These are phyloP conservation scores for Bombylius discolor DNA, from an alignment of 2,888 invertebrate species.

Conservation along the genomic window DNA sequence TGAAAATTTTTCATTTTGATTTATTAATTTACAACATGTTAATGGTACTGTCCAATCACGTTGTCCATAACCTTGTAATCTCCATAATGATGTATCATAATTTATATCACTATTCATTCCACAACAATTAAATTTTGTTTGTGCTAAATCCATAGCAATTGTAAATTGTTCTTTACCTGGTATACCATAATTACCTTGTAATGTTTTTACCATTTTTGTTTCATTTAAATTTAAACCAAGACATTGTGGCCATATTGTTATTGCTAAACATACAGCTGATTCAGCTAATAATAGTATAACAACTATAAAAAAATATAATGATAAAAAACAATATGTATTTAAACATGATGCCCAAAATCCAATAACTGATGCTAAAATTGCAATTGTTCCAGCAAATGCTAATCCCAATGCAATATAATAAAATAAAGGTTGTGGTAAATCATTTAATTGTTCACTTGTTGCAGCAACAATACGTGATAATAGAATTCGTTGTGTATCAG, in stretches of 20 bases:
- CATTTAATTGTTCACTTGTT: constrained; percentile 38
- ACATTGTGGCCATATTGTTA: constrained; percentile 65
- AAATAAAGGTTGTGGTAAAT: constrained; percentile 57
- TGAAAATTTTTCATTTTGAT: constrained; percentile 41
- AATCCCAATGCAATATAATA: constrained; percentile 62
- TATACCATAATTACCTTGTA: constrained; percentile 65
- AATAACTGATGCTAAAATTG: constrained; percentile 54
- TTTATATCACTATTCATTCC: constrained; percentile 65
- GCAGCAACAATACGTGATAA: constrained; percentile 57
- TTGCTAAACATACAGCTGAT: constrained; percentile 55
- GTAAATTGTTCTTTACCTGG: constrained; percentile 59
- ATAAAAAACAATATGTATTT: constrained; percentile 59
- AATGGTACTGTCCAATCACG: constrained; percentile 54
- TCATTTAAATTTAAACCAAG: constrained; percentile 56
- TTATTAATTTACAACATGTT: constrained; percentile 55
- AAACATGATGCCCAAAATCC: constrained; percentile 74
- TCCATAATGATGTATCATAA: constrained; percentile 71
- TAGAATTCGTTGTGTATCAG: constrained; percentile 56
- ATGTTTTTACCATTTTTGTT: constrained; percentile 52
- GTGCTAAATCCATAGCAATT: constrained; percentile 66
- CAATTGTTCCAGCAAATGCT: constrained; percentile 53
- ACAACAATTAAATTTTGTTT: constrained; percentile 61
- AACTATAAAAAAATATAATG: constrained; percentile 58
- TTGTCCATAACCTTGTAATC: constrained; percentile 58
- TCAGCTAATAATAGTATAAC: constrained; percentile 53